Conservation (phyloP, 2,888 invertebrate species). For the Conops quadrifasciatus region DNA sequence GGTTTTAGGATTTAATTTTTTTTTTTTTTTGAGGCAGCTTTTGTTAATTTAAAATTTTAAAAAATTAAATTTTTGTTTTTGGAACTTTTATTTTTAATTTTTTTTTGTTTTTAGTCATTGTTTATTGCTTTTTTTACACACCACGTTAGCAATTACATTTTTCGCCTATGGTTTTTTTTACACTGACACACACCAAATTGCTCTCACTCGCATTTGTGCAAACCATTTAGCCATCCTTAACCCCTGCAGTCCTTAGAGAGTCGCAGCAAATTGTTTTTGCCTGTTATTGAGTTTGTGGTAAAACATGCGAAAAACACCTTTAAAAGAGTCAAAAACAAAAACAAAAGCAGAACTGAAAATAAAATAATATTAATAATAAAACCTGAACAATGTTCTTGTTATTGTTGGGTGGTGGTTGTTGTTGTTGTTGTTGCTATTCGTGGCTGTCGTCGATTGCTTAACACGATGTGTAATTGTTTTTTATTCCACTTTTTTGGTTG, state of each 20-base stretch:
- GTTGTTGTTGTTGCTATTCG: not conserved
- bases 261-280: not conserved
- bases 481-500: not conserved
- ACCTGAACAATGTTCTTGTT: not conserved
- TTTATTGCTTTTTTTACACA: not conserved
- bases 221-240: not conserved
- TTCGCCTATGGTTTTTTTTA: not conserved
- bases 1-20: no score
- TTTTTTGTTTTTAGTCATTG: not conserved
- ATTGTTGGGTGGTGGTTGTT: no score
- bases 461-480: constrained; percentile 26
- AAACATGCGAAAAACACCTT: not conserved
- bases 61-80: not conserved
- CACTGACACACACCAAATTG: not conserved
- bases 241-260: not conserved
- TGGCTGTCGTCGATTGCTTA: constrained; percentile 21
- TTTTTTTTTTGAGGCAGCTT: no score
- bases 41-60: no score
- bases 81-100: not conserved
- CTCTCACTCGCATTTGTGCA: not conserved
- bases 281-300: not conserved
- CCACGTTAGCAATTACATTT: constrained; percentile 1
- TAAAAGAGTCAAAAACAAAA: not conserved
- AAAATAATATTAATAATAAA: no score
- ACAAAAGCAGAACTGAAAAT: no score